A percentile compares a stretch with the other conserved stretches of the same genome.
These are phyloP conservation scores for Ceriagrion tenellum DNA, from an alignment of 2,888 invertebrate species.

Conservation along the genomic window DNA sequence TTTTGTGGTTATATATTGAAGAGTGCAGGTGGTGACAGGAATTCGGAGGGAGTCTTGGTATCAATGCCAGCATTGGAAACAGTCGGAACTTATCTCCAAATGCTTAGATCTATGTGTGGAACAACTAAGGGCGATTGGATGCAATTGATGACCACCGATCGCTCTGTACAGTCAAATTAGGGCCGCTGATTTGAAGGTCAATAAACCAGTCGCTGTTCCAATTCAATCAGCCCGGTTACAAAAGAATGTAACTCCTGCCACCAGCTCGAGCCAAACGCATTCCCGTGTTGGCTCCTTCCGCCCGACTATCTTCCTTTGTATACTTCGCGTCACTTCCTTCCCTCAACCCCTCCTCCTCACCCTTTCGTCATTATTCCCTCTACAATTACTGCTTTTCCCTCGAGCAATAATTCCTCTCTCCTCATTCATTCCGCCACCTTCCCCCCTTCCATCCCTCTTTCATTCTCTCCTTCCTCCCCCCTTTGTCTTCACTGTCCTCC, in stretches of 20 bases:
- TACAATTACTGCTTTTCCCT: not conserved
- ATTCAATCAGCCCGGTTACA: not conserved
- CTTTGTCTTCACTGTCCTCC: not conserved
- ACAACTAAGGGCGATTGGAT: no score
- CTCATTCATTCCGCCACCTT: not conserved
- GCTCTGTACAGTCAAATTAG: no score
- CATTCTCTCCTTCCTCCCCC: not conserved
- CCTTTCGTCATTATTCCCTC: conserved; percentile 14
- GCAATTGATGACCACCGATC: no score
- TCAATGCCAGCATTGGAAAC: no score
- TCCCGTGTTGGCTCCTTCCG: not conserved
- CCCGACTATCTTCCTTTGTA: not conserved
- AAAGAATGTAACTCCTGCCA: not conserved
- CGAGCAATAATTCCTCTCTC: not conserved
- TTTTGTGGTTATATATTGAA: no score
- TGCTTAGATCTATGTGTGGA: no score
- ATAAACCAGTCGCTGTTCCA: not conserved
- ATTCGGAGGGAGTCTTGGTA: no score
- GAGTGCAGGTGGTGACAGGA: no score
- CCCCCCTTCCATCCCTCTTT: no score
- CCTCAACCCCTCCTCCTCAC: not conserved
- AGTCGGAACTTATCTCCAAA: no score
- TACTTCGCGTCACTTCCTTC: not conserved
- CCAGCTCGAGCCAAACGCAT: not conserved
- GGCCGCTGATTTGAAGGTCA: no score